Evolutionary conservation across 2,888 invertebrate species (phyloP), one percentile per base, ranked within the genome.

Genomic region (Folsomia manolachei): DNA sequence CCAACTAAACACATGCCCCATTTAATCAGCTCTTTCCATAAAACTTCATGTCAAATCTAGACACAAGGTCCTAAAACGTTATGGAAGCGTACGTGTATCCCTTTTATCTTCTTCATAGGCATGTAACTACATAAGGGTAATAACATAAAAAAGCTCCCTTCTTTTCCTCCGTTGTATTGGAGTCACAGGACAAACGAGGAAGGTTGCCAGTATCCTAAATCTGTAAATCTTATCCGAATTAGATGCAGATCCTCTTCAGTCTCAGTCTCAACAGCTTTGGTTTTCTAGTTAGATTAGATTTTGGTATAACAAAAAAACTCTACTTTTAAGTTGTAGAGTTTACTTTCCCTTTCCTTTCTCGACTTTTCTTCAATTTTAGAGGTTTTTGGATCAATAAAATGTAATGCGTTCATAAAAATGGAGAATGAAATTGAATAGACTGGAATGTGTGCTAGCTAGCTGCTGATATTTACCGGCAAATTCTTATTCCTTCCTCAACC

Each of bases 371-470:
- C 21, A 56, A 21, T 56, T 56, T 56, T 56, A 51, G 65, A 21
- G 19, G n/a, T 66, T 52, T 66, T 14, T 64, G 65, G 65, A 66
- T 66, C 65, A 66, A 66, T 66, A 66, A 64, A 67, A 71, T 66
- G 71, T 71, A 71, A 67, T 71, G 71, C 67, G 61, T 67, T 71
- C 71, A 71, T 71, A 71, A 71, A 71, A 71, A 69, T 53, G 63
- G 63, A 65, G 66, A 63, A 52, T 70, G 60, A 65, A 19, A 65
- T 39, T 60, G 65, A 61, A 62, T 62, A 62, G 61, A 19, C 27
- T 14, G 63, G 27, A 63, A 63, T 27, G 19, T 7, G 2, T 63
- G 18, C 11, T 24, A 60, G 60, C 7, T 23, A 19, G 63, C 27
- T 63, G 63, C 39, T 14, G 39, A 4, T 39, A 39, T 39, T 39